phyloP scores from a whole-genome alignment of 64 coral and sea anemone species.

The Montipora efflorescens region DNA sequence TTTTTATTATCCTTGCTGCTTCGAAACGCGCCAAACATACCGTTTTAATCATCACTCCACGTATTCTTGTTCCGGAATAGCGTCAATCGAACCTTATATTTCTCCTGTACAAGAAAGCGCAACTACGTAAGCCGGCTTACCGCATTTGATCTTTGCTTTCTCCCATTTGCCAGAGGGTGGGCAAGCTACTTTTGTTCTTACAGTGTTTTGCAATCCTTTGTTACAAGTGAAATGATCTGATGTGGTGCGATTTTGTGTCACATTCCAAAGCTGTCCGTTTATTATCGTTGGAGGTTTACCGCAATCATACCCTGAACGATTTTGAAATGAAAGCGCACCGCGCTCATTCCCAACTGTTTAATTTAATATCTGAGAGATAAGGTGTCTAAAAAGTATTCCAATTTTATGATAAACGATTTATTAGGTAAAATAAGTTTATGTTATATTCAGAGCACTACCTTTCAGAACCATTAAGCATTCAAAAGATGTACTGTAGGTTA shows the following conservation, averaged over 20 bases:
- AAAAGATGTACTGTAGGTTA: no score
- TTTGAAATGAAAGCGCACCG: background rate
- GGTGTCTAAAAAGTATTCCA: background rate
- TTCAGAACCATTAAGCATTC: no score
- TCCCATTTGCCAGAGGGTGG: constrained; percentile 11
- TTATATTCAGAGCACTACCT: no score
- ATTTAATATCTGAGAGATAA: no score
- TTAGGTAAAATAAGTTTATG: no score
- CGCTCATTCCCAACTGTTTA: background rate
- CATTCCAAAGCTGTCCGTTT: background rate
- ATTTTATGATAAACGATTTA: background rate
- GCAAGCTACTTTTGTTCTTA: background rate
- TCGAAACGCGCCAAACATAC: no score
- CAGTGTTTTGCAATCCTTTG: background rate
- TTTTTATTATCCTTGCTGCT: no score
- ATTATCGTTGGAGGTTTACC: background rate
- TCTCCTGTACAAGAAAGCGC: background rate
- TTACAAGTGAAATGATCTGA: constrained; percentile 6
- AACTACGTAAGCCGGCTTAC: background rate
- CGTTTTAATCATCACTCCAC: no score
- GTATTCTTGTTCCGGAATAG: no score
- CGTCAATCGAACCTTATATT: no score
- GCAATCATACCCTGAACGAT: background rate
- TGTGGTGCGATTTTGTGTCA: background rate
- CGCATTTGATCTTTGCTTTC: constrained; percentile 20